These are phyloP conservation scores for Hafferia zeledoni DNA, from an alignment of 2,797 vertebrate genomes.

Conservation along the genomic window DNA sequence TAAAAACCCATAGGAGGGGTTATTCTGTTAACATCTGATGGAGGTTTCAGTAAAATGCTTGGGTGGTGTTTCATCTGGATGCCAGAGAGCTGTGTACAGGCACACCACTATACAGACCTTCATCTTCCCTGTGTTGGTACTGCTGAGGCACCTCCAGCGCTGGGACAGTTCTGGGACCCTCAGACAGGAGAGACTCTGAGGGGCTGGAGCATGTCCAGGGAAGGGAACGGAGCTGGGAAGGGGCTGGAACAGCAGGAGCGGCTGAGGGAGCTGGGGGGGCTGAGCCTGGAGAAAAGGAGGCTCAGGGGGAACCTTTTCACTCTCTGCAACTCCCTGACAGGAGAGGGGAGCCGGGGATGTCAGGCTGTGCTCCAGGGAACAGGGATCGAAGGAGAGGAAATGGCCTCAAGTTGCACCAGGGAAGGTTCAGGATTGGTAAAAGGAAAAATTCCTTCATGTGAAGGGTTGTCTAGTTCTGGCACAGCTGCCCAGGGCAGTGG, in stretches of 20 bases:
- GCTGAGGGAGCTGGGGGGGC: too few relatives aligned
- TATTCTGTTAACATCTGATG: background rate
- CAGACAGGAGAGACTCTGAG: too few relatives aligned
- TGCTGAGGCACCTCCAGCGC: background rate
- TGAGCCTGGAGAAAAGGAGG: too few relatives aligned
- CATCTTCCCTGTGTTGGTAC: background rate
- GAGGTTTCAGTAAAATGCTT: background rate
- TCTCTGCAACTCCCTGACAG: background rate
- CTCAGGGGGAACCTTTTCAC: background rate
- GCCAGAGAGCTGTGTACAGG: background rate
- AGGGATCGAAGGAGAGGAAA: background rate
- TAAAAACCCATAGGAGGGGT: constrained; percentile 28
- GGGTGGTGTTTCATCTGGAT: background rate
- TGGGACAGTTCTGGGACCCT: background rate
- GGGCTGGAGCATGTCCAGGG: too few relatives aligned
- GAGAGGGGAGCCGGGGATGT: background rate
- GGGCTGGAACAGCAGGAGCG: background rate
- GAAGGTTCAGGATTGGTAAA: fast-evolving
- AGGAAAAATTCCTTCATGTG: background rate
- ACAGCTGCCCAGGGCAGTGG: fast-evolving
- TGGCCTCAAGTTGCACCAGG: fast-evolving
- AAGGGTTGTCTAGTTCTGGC: fast-evolving
- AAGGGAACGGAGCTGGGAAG: too few relatives aligned
- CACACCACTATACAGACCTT: fast-evolving
- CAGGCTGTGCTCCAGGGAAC: background rate